Conservation (phyloP, 64 coral and sea anemone genomes). For the Acropora tenuis region DNA sequence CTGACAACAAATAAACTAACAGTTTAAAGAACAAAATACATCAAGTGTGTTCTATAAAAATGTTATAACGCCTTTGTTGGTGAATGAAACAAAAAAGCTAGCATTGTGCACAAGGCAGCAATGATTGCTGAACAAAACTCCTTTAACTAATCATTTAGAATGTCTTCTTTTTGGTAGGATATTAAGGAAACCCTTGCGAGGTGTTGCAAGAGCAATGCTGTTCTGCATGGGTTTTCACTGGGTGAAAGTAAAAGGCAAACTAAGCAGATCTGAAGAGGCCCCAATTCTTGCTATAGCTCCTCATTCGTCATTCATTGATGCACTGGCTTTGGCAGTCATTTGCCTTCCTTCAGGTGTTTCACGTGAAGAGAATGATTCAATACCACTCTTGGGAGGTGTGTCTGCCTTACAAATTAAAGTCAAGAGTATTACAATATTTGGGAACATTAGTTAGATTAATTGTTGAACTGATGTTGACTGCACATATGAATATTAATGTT, state of each 20-base stretch:
- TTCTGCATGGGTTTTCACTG: constrained; percentile 88
- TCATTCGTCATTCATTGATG: constrained; percentile 86
- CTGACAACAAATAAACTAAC: too few species aligned
- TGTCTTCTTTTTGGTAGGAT: not conserved
- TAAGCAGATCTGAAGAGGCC: constrained; percentile 77
- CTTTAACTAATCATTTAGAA: not conserved
- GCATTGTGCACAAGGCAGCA: too few species aligned
- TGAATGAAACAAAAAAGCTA: too few species aligned
- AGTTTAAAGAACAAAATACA: too few species aligned
- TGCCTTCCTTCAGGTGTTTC: constrained; percentile 72
- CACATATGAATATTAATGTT: too few species aligned
- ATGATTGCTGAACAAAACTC: too few species aligned
- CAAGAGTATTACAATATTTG: too few species aligned
- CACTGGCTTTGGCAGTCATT: constrained; percentile 74
- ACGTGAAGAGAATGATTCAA: constrained; percentile 78
- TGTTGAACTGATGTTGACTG: too few species aligned
- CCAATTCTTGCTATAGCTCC: constrained; percentile 72
- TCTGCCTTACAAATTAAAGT: too few species aligned
- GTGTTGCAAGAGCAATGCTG: constrained; percentile 72
- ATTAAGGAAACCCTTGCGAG: constrained; percentile 50
- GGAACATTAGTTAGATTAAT: too few species aligned
- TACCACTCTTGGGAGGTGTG: constrained; percentile 83
- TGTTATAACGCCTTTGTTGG: too few species aligned
- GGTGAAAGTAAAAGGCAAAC: constrained; percentile 82
- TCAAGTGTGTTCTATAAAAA: too few species aligned